Conservation (phyloP, 2,888 invertebrate genomes). For the Meandrusa payeni region DNA sequence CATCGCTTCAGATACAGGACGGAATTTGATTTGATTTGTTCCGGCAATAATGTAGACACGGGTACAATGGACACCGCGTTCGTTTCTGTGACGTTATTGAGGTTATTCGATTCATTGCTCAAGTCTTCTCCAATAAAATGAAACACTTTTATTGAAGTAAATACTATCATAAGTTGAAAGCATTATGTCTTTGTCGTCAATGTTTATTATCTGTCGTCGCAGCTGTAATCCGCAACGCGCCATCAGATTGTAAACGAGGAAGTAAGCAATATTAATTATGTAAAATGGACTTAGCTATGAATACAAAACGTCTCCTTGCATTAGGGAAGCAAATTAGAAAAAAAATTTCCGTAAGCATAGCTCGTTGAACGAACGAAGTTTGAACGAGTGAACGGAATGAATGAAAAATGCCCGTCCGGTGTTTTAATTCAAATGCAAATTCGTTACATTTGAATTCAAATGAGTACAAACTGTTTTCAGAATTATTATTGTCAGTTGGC, state of each 20-base stretch:
- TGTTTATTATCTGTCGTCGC: too few relatives aligned
- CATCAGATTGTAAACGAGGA: neutral
- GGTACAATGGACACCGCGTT: neutral
- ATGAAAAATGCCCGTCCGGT: slow-evolving; percentile 14
- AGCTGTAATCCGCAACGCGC: neutral
- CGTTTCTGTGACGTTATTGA: too few relatives aligned
- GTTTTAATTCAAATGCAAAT: slow-evolving; percentile 23
- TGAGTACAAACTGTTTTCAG: slow-evolving; percentile 6
- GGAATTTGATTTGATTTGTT: slow-evolving; percentile 6
- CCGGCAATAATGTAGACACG: neutral
- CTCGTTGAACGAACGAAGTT: neutral
- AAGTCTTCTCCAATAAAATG: too few relatives aligned
- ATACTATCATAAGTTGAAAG: too few relatives aligned
- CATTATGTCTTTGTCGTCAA: too few relatives aligned
- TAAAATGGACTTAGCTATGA: slow-evolving; percentile 8
- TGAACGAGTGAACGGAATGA: slow-evolving; percentile 8
- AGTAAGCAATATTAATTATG: slow-evolving; percentile 6
- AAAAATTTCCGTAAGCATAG: slow-evolving; percentile 7
- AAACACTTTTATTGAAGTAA: too few relatives aligned
- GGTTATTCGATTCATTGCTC: too few relatives aligned
- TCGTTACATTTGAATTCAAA: slow-evolving; percentile 10
- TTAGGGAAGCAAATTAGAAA: neutral
- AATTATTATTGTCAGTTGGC: slow-evolving; percentile 6
- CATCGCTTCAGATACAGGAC: slow-evolving; percentile 2
- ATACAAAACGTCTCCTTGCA: slow-evolving; percentile 1